phyloP scores from a whole-genome alignment of 1,140 invertebrate species.

The Riptortus pedestris region DNA sequence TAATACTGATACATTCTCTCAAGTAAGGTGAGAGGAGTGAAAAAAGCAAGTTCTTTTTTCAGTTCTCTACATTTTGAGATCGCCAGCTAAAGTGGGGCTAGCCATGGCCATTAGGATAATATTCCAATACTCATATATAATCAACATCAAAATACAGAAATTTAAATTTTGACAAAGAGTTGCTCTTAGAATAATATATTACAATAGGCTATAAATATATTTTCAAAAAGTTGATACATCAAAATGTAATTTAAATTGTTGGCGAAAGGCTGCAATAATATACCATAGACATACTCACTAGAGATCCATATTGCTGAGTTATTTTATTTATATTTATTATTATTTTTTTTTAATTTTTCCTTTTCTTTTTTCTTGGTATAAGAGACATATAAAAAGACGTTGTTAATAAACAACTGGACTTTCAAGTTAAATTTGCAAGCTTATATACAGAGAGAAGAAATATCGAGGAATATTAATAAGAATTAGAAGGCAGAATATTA shows the following conservation, averaged over 20 bases:
- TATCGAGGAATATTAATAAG: not conserved
- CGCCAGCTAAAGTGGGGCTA: constrained; percentile 12
- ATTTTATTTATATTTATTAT: not conserved
- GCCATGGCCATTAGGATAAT: constrained; percentile 1
- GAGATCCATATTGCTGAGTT: constrained; percentile 15
- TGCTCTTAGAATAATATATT: not conserved
- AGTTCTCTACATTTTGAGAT: not conserved
- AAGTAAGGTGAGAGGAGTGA: not conserved
- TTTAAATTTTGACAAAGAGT: not conserved
- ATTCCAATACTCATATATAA: constrained; percentile 1
- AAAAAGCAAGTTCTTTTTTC: not conserved
- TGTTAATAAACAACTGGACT: constrained; percentile 2
- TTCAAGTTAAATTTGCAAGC: not conserved
- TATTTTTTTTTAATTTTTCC: constrained; percentile 5
- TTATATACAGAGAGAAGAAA: not conserved
- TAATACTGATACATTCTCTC: constrained; percentile 11
- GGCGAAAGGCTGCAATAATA: not conserved
- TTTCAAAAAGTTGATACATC: not conserved
- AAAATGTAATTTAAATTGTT: not conserved
- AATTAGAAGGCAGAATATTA: no score
- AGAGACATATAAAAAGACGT: not conserved
- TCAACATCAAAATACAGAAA: constrained; percentile 7
- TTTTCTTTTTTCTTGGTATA: not conserved
- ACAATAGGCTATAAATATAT: not conserved
- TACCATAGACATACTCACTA: constrained; percentile 11